Base-by-base conservation (phyloP, 2,113 vertebrate species). In the Cairina moschata region DNA sequence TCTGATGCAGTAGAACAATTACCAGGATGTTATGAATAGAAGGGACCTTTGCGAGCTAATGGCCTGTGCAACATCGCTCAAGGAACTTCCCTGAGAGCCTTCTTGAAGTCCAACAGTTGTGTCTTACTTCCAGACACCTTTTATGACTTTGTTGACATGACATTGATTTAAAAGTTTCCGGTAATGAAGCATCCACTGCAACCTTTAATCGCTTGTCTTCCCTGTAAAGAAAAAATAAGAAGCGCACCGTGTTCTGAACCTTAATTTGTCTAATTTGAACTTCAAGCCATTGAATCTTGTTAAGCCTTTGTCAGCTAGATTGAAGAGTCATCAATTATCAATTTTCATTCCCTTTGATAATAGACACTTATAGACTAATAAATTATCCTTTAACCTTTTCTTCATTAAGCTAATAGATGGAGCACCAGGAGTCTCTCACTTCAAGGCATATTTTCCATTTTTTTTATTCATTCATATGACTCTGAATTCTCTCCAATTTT, bases 301-400 rank as follows among this genome's bases (percentile, higher is more conserved):
- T 97, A 96, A 95, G 86, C 66, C 86, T 96, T 96, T 96, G 86
- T 95, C 96, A 95, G 92, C 90, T 96, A 90, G 93, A 94, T 92
- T 94, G 93, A 96, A 83, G 79, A 94, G 86, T 93, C 88, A 96
- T 96, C 90, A 95, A 92, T 96, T 94, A 96, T 66, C 95, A 95
- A 90, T 96, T 96, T 93, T 81, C 81, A 86, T 96, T 95, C 92
- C 90, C 96, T 93, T 94, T 93, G 95, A 94, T 96, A 97, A 95
- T 94, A 96, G 90, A 89, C 77, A 89, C 93, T 96, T 91, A 96
- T 71, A 95, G 95, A 88, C 93, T 95, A 94, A 96, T 97, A 94
- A 96, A 95, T 97, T 94, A 96, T 96, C 90, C 95, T 90, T 95
- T 96, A 97, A 96, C 95, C 90, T 97, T 96, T 95, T 95, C 86